phyloP scores from a whole-genome alignment of 2,888 invertebrate species.

The Polyommatus iphigenia region DNA sequence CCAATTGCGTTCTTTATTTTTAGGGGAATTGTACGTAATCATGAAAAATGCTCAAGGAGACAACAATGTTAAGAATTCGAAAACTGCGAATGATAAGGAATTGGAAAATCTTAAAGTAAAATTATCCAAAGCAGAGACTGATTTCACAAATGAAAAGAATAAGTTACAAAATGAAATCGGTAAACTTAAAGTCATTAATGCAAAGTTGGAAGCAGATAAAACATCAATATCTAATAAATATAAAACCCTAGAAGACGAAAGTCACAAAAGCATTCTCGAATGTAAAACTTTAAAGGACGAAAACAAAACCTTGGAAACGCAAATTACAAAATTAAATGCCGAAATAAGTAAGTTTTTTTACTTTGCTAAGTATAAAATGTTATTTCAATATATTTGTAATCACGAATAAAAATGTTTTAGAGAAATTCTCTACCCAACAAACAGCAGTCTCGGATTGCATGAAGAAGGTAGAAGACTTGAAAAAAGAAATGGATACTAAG shows the following conservation, averaged over 20 bases:
- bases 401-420: conserved; percentile 55
- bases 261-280: conserved; percentile 61
- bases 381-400: neutral
- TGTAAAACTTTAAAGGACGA: conserved; percentile 82
- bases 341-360: conserved; percentile 76
- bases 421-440: conserved; percentile 77
- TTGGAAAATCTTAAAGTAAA: conserved; percentile 78
- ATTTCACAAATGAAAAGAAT: conserved; percentile 76
- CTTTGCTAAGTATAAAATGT: neutral
- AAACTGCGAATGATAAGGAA: conserved; percentile 71
- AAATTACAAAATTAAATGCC: conserved; percentile 79
- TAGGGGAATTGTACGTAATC: conserved; percentile 80
- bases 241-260: conserved; percentile 65
- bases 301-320: conserved; percentile 81
- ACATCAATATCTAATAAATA: conserved; percentile 58
- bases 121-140: conserved; percentile 71
- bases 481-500: conserved; percentile 82
- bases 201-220: conserved; percentile 70
- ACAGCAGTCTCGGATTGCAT: conserved; percentile 77
- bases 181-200: conserved; percentile 75
- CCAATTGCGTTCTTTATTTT: conserved; percentile 35
- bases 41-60: conserved; percentile 81
- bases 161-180: conserved; percentile 72
- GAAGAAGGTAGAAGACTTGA: conserved; percentile 83
- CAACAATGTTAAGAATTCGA: conserved; percentile 71